A percentile compares a stretch with the other conserved stretches of the same genome.
Conservation (phyloP, 2,113 vertebrate genomes). For the Hypanus sabinus region DNA sequence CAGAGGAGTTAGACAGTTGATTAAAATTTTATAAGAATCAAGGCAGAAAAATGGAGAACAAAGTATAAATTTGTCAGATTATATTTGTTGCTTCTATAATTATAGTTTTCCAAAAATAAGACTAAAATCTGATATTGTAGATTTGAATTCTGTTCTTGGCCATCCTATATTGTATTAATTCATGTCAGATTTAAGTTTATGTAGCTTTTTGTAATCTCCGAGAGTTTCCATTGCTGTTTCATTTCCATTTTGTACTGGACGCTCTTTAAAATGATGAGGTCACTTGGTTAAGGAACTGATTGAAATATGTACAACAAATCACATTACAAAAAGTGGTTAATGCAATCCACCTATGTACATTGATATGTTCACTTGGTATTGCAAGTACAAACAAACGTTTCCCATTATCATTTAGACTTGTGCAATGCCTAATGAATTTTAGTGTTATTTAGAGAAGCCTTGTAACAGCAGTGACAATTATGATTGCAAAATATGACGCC, state of each 20-base stretch:
- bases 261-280: neutral
- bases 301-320: neutral
- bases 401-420: constrained; percentile 10
- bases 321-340: neutral
- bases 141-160: neutral
- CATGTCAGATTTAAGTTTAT: neutral
- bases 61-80: neutral
- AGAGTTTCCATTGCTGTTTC: neutral
- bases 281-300: neutral
- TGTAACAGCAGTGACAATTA: neutral
- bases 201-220: neutral
- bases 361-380: neutral
- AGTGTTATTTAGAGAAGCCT: neutral
- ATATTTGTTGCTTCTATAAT: neutral
- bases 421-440: constrained; percentile 10
- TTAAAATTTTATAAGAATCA: neutral
- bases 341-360: neutral
- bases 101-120: neutral
- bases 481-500: neutral
- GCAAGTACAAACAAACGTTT: neutral
- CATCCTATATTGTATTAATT: neutral
- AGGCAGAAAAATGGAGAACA: no score
- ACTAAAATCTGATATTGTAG: neutral
- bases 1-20: neutral
- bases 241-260: neutral